Evolutionary conservation across 2,113 vertebrate genomes (phyloP).

Genomic region (Archilochus colubris): DNA sequence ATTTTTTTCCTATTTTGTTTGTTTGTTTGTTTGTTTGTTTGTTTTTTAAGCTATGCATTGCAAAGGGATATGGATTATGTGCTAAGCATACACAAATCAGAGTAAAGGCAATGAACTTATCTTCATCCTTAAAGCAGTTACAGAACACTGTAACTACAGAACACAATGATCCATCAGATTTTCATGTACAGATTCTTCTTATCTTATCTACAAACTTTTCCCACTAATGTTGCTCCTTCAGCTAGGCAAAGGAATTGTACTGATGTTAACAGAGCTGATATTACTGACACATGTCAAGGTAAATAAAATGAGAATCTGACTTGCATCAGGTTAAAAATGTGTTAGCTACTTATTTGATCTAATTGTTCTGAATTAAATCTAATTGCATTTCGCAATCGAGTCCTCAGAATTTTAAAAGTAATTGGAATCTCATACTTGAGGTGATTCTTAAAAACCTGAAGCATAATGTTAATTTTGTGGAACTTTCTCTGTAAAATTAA

Average conservation of each 20-base stretch:
- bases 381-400: not conserved
- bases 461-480: not conserved
- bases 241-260: not conserved
- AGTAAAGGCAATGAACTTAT: not conserved
- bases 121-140: not conserved
- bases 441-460: not conserved
- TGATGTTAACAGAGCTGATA: not conserved
- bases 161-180: not conserved
- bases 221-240: not conserved
- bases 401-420: not conserved
- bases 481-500: not conserved
- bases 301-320: slow-evolving; percentile 3
- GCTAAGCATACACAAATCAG: not conserved
- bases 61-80: not conserved
- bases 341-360: not conserved
- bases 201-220: not conserved
- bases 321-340: not conserved
- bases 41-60: not conserved
- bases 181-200: not conserved
- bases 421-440: not conserved
- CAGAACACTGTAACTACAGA: not conserved
- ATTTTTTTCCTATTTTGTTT: not conserved
- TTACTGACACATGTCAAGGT: not conserved
- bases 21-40: not conserved
- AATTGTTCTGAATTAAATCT: not conserved